Conservation (phyloP, 30 jellyfish, hydroid and myxozoan species). For the Cassiopea xamachana region DNA sequence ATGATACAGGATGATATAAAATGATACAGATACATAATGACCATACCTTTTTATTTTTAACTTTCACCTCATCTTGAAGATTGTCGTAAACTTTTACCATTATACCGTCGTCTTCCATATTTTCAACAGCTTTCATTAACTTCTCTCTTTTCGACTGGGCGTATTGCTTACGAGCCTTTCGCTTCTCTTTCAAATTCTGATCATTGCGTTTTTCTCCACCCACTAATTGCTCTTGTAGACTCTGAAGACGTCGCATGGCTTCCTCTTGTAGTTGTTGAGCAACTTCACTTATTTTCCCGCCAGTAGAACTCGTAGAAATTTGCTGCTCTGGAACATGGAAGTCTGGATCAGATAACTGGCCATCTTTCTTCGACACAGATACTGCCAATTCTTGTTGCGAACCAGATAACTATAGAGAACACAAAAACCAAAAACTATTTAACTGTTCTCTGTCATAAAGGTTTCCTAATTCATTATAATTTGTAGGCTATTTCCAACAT, state of each 20-base stretch:
- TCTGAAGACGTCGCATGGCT: constrained; percentile 85
- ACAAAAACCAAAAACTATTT: neutral
- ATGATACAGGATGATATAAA: neutral
- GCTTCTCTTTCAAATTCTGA: constrained; percentile 84
- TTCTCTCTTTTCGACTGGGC: constrained; percentile 90
- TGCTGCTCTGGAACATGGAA: constrained; percentile 68
- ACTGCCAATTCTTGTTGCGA: constrained; percentile 82
- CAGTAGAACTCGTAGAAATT: constrained; percentile 23
- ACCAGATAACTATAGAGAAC: constrained; percentile 52
- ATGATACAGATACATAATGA: too few relatives aligned
- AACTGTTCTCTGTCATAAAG: too few relatives aligned
- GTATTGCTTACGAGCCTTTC: constrained; percentile 87
- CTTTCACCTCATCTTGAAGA: constrained; percentile 92
- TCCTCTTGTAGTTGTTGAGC: constrained; percentile 97
- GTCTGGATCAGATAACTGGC: constrained; percentile 62
- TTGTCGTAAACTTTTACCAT: constrained; percentile 98
- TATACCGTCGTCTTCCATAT: constrained; percentile 98
- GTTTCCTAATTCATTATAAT: too few relatives aligned
- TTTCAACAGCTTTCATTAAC: constrained; percentile 86
- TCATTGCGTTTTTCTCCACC: constrained; percentile 91
- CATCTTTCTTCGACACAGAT: constrained; percentile 77
- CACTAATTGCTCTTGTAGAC: constrained; percentile 93
- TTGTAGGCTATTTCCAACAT: too few relatives aligned
- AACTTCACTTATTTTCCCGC: constrained; percentile 63
- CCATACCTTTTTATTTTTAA: constrained; percentile 65